phyloP scores from a whole-genome alignment of 2,797 vertebrate species.

The Clarias laeviceps region DNA sequence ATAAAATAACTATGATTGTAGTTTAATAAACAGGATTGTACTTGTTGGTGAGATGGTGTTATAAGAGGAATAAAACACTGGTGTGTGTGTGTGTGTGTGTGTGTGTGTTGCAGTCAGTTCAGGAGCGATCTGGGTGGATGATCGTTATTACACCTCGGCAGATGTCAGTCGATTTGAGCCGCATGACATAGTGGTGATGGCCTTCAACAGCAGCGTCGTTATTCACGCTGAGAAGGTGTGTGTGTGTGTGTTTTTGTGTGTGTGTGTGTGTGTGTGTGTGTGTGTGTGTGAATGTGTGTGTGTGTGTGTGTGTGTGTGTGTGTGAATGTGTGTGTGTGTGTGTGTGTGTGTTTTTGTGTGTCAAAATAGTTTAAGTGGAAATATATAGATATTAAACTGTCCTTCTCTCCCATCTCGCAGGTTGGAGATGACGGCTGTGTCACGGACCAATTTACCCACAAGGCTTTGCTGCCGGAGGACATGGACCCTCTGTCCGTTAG shows the following conservation, averaged over 20 bases:
- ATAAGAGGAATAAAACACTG: background rate
- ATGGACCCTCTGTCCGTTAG: conserved; percentile 82
- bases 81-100: background rate
- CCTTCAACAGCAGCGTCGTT: conserved; percentile 71
- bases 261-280: too few relatives aligned
- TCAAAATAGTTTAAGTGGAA: too few relatives aligned
- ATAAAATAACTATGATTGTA: background rate
- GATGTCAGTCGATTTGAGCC: conserved; percentile 85
- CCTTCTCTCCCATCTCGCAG: conserved; percentile 54
- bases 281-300: too few relatives aligned
- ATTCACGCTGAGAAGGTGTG: conserved; percentile 84
- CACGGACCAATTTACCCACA: conserved; percentile 82
- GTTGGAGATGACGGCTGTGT: conserved; percentile 78
- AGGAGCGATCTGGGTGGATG: conserved; percentile 69
- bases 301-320: conserved; percentile 60
- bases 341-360: too few relatives aligned
- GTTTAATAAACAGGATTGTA: background rate
- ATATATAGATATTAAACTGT: background rate
- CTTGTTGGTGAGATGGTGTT: background rate
- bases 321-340: too few relatives aligned
- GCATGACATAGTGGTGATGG: conserved; percentile 81
- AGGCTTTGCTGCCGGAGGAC: conserved; percentile 80
- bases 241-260: background rate
- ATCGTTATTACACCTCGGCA: conserved; percentile 78
- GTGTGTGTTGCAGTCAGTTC: conserved; percentile 46